A percentile compares a stretch with the other conserved stretches of the same genome.
These are phyloP conservation scores for Sphinx pinastri DNA, from an alignment of 2,888 invertebrate species.

Conservation along the genomic window DNA sequence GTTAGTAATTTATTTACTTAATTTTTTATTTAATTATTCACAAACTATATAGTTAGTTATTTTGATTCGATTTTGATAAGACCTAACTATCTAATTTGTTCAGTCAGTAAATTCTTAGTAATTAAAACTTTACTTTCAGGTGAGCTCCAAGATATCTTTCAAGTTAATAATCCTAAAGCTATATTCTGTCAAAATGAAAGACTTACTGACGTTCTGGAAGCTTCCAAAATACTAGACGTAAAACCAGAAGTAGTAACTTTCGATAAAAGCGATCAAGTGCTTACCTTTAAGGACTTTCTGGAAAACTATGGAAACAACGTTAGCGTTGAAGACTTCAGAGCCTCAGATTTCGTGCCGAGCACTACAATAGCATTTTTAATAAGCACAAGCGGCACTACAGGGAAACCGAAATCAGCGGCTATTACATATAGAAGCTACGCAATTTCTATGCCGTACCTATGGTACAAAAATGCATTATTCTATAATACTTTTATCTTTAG, in stretches of 20 bases:
- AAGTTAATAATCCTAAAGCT: conserved; percentile 48
- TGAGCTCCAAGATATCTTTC: conserved; percentile 49
- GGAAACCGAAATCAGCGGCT: conserved; percentile 44
- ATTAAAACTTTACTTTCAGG: conserved; percentile 45
- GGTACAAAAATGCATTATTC: conserved; percentile 34
- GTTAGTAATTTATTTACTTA: no score
- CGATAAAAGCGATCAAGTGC: conserved; percentile 42
- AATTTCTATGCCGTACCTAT: conserved; percentile 36
- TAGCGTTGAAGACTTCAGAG: conserved; percentile 47
- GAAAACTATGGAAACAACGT: conserved; percentile 37
- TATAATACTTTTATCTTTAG: no score
- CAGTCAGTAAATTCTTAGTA: not conserved
- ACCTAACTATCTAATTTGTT: no score
- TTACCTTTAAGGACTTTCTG: conserved; percentile 48
- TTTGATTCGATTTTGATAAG: no score
- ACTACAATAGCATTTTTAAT: conserved; percentile 41
- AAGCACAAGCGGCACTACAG: conserved; percentile 49
- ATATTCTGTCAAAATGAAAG: conserved; percentile 58
- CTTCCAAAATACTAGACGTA: conserved; percentile 37
- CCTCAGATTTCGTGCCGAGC: conserved; percentile 43
- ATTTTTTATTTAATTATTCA: no score
- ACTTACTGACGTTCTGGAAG: conserved; percentile 46
- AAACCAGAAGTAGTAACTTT: conserved; percentile 54
- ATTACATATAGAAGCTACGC: conserved; percentile 38
- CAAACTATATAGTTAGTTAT: no score